phyloP scores from a whole-genome alignment of 2,888 invertebrate genomes.

The Eudemis profundana region DNA sequence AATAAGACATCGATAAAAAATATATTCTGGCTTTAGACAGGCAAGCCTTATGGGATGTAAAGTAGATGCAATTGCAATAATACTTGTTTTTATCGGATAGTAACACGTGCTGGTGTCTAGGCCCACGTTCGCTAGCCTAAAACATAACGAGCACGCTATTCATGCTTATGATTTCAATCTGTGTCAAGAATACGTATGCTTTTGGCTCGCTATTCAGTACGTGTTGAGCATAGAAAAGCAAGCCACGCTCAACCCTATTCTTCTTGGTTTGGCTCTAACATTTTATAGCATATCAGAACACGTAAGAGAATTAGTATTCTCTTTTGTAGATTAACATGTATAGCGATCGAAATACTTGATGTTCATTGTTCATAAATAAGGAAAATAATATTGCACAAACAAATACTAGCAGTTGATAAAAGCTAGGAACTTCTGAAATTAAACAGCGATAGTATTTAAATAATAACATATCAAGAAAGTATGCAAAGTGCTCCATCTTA shows the following conservation, averaged over 20 bases:
- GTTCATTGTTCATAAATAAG: constrained; percentile 44
- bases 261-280: no score
- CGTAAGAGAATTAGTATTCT: no score
- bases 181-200: neutral
- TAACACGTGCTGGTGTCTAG: neutral
- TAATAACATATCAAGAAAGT: neutral
- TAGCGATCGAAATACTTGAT: constrained; percentile 14
- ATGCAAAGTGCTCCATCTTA: neutral
- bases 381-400: constrained; percentile 67
- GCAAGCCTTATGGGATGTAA: neutral
- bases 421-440: constrained; percentile 30
- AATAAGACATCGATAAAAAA: neutral
- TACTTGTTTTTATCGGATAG: constrained; percentile 13
- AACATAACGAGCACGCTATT: constrained; percentile 2
- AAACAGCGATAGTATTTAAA: neutral
- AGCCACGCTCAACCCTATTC: no score
- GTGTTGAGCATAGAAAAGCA: no score
- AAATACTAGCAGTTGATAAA: constrained; percentile 54
- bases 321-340: neutral
- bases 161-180: neutral
- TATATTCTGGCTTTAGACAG: constrained; percentile 1
- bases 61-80: constrained; percentile 10
- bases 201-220: neutral
- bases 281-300: no score
- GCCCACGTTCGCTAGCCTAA: neutral